Conservation (phyloP, 64 coral and sea anemone genomes). For the Dendronephthya gigantea region DNA sequence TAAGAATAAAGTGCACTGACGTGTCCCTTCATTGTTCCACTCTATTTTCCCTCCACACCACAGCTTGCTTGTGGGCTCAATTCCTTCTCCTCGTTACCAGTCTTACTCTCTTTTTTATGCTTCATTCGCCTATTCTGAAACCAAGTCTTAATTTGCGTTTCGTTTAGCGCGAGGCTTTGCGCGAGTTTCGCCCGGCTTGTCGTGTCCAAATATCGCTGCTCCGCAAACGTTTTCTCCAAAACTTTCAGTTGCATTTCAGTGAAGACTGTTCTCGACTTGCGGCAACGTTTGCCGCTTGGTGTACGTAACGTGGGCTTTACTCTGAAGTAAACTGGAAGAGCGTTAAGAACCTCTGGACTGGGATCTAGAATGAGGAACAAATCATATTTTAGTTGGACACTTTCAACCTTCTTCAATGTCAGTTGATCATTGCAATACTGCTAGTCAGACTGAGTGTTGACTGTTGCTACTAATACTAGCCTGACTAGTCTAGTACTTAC, state of each 20-base stretch:
- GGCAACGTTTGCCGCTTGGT: slow-evolving; percentile 2
- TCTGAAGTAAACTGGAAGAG: slow-evolving; percentile 4
- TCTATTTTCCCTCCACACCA: not conserved
- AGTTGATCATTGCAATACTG: too few relatives aligned
- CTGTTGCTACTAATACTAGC: too few relatives aligned
- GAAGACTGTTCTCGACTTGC: slow-evolving; percentile 9
- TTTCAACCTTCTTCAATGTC: too few relatives aligned
- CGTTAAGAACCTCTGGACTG: not conserved
- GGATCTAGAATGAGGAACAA: not conserved
- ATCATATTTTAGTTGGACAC: not conserved
- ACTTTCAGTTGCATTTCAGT: slow-evolving; percentile 17
- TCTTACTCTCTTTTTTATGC: not conserved
- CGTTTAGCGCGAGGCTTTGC: not conserved
- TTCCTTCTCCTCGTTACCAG: not conserved
- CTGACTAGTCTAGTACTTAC: too few relatives aligned
- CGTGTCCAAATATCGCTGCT: not conserved
- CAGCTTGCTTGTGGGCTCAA: not conserved
- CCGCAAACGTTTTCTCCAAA: not conserved
- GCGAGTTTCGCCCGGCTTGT: not conserved
- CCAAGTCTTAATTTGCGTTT: slow-evolving; percentile 6
- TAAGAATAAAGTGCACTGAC: too few relatives aligned
- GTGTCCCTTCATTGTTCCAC: not conserved
- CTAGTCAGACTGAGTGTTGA: too few relatives aligned
- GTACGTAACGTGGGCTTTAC: not conserved
- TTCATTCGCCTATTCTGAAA: slow-evolving; percentile 10